Evolutionary conservation across 1,140 invertebrate genomes (phyloP), one percentile per base, ranked within the genome.

Genomic region (Littorina saxatilis): DNA sequence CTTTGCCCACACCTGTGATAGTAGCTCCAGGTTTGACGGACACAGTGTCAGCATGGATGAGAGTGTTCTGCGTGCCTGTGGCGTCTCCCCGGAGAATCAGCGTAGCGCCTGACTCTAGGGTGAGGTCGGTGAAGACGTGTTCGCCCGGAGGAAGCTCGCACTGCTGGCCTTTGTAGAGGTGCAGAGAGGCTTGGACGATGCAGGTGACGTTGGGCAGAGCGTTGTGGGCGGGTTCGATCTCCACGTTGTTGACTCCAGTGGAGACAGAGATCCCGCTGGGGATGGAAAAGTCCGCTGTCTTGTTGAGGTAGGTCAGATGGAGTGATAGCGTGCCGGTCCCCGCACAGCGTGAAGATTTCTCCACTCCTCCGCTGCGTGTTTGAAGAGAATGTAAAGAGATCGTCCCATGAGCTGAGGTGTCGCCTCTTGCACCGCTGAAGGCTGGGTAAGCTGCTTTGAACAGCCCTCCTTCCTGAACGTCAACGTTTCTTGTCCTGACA

Each of bases 1-100:
- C 89, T 63, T 70, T 84, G 5, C 87, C 89, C 17, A 82, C 61
- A 23, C 87, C 89, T 39, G 70, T 77, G 27, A 90, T 80, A 40
- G 78, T 43, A 4, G 76, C 76, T 43, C 76, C 76, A 9, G 2
- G 1, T 23, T 63, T 86, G n/a, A 90, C 85, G n/a, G 83, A 47
- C 17, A 90, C n/a, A 15, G 72, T 81, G 47, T 83, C 72, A n/a
- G 87, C 86, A 32, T 61, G 84, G 20, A 90, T 85, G 15, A 81
- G 86, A 5, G 88, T 90, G 39, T 68, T 84, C n/a, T 77, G 68
- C 15, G 81, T 47, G 29, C 87, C 87, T 50, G 27, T 78, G 43
- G 52, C 43, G 68, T 87, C 84, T 37, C 88, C 88, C 32, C 70
- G 61, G 20, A 90, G 47, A 23, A 81, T 77, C 0, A 90, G 40